A percentile compares a stretch with the other conserved stretches of the same genome.
Evolutionary conservation across 2,113 vertebrate species (phyloP).

Genomic region (Drymodes brunneopygia): DNA sequence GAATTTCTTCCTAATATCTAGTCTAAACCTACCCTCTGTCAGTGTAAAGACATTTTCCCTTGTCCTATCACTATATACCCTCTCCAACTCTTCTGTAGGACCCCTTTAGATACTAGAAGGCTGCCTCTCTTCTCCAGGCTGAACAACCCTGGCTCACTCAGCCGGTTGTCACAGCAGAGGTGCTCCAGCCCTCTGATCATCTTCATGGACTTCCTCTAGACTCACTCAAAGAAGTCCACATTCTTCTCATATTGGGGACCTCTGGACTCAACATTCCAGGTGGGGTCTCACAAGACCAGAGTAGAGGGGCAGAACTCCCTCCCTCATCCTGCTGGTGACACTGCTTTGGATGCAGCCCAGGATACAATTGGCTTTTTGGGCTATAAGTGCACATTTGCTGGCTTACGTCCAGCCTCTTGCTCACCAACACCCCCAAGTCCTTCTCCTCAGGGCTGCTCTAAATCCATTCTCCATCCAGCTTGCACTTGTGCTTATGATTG

Average conservation of each 20-base stretch:
- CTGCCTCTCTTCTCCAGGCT: not conserved
- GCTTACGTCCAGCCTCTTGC: not conserved
- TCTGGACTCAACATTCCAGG: not conserved
- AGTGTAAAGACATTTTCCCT: not conserved
- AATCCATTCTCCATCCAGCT: not conserved
- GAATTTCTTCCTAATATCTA: not conserved
- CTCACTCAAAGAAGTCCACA: not conserved
- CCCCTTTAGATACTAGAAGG: not conserved
- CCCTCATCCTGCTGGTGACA: rapidly evolving
- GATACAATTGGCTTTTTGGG: not conserved
- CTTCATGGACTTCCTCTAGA: not conserved
- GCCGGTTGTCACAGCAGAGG: not conserved
- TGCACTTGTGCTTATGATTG: not conserved
- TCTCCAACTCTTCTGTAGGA: not conserved
- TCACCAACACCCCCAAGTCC: not conserved
- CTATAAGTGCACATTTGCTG: not conserved
- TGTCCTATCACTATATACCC: not conserved
- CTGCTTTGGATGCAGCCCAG: not conserved
- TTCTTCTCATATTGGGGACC: not conserved
- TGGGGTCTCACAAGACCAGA: not conserved
- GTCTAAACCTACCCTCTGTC: not conserved
- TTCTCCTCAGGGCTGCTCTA: not conserved
- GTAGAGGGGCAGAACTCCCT: not conserved
- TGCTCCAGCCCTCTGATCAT: not conserved
- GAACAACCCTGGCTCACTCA: not conserved